These are phyloP conservation scores for Poecile atricapillus DNA, from an alignment of 2,113 vertebrate species.

Conservation along the genomic window DNA sequence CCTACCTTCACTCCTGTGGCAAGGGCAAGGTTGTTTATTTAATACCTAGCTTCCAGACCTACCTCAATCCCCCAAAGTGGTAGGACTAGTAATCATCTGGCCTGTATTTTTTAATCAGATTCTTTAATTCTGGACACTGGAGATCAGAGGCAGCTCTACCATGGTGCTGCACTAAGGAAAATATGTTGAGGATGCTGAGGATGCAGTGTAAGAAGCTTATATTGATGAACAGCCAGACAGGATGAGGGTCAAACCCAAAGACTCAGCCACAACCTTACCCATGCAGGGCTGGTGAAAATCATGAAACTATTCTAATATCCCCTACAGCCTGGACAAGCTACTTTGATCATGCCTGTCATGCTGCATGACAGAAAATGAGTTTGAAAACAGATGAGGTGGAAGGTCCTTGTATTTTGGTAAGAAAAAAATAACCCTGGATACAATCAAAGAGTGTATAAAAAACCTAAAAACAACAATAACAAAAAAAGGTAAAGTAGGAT, in stretches of 20 bases:
- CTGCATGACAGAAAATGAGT: background rate
- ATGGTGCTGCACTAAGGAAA: background rate
- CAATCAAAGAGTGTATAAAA: background rate
- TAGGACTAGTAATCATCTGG: background rate
- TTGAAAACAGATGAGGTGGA: background rate
- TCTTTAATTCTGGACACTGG: background rate
- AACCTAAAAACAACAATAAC: background rate
- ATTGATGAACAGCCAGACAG: background rate
- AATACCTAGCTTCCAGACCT: background rate
- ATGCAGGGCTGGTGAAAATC: background rate
- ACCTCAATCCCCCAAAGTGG: background rate
- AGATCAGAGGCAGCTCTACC: background rate
- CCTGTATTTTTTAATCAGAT: background rate
- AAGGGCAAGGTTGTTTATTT: background rate
- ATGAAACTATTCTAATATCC: background rate
- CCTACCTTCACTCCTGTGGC: background rate
- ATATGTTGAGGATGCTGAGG: background rate
- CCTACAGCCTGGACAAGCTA: background rate
- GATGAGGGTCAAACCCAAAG: background rate
- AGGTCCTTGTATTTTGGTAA: background rate
- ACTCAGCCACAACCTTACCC: background rate
- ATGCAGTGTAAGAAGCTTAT: accelerated
- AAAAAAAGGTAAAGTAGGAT: background rate
- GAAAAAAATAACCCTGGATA: background rate
- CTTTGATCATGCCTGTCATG: background rate